Evolutionary conservation across 2,797 vertebrate species (phyloP), one percentile per base, ranked within the genome.

Genomic region (Poeciliopsis gracilis): DNA sequence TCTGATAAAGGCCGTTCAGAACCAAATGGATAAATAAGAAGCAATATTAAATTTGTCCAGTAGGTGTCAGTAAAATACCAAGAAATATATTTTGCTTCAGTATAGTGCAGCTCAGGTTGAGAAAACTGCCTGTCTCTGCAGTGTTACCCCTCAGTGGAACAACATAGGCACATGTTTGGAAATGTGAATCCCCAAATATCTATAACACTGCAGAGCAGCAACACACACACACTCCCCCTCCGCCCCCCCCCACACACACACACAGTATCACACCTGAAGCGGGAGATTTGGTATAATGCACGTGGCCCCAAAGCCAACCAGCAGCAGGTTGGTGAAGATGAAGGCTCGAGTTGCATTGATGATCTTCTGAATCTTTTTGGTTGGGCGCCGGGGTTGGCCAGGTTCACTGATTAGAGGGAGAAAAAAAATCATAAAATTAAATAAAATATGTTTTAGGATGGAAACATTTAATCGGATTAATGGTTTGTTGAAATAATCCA

Each of bases 301-400:
- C 81, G 96, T 98, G 88, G 97, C 33, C 49, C 98, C 98, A 20
- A 99, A 99, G 83, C 96, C 95, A 51, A 99, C 97, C 59, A 99
- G 95, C 79, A 99, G 95, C 74, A 98, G 36, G 77, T 99, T 99
- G 78, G 98, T 99, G 90, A 99, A 98, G 46, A 95, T 95, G 67
- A 99, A 99, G 59, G 98, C 98, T 75, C 98, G 94, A 63, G 95
- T 99, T 89, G 98, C 96, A 0, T 99, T 99, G 79, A 95, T 87
- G 76, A 99, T 95, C 93, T 99, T 99, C 95, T 99, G 98, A 88
- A 99, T 96, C 91, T 95, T 96, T 71, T 96, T 96, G 90, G 97
- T 96, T 0, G 96, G 96, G 36, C 92, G 96, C 9, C 96, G 96
- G 82, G 96, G 97, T 86, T 96, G 96, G 87, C 96, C 85, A n/a